These are phyloP conservation scores for Crotophaga sulcirostris DNA, from an alignment of 2,113 vertebrate genomes.

Conservation along the genomic window DNA sequence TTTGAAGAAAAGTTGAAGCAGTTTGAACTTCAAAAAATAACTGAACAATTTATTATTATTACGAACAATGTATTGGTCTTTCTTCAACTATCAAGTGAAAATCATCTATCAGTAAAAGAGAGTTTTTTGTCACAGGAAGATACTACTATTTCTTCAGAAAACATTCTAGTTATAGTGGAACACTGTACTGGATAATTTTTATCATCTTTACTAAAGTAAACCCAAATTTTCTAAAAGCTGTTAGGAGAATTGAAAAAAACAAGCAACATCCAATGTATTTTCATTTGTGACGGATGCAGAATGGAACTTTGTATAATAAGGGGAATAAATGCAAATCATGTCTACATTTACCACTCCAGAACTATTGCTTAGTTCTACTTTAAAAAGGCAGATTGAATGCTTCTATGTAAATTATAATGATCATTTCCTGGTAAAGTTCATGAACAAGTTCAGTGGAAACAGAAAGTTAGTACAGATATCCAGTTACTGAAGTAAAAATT, in stretches of 20 bases:
- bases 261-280: background rate
- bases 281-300: background rate
- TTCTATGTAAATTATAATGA: background rate
- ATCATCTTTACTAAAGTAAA: background rate
- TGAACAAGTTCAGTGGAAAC: background rate
- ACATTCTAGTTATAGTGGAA: background rate
- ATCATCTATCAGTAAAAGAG: background rate
- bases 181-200: background rate
- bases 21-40: background rate
- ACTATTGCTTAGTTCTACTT: background rate
- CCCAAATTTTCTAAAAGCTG: fast-evolving
- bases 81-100: background rate
- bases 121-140: background rate
- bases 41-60: background rate
- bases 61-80: background rate
- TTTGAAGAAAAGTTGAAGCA: background rate
- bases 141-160: background rate
- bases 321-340: background rate
- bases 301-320: background rate
- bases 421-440: background rate
- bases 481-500: background rate
- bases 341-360: background rate
- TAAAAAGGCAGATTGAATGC: background rate
- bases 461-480: background rate
- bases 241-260: background rate